Percentiles rank a stretch among this genome's conserved stretches.
Conservation (phyloP, 2,113 vertebrate genomes). For the Thunnus maccoyii region DNA sequence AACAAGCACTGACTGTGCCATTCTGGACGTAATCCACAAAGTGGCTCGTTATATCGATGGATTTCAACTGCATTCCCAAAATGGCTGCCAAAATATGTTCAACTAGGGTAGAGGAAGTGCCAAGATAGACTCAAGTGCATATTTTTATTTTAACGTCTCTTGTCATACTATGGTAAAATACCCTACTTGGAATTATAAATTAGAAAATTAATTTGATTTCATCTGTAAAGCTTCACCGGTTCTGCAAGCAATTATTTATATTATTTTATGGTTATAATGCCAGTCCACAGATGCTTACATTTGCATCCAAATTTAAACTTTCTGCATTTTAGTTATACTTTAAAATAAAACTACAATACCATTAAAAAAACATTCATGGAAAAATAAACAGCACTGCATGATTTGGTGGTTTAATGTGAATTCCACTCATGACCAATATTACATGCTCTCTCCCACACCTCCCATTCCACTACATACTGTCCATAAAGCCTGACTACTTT, state of each 20-base stretch:
- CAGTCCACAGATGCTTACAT: background rate
- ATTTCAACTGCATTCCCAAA: conserved; percentile 79
- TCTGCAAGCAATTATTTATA: background rate
- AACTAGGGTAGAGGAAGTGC: conserved; percentile 73
- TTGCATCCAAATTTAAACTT: conserved; percentile 32
- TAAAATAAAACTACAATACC: background rate
- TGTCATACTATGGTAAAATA: conserved; percentile 37
- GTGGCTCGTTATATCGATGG: conserved; percentile 76
- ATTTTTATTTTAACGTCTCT: conserved; percentile 36
- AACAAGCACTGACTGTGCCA: conserved; percentile 74
- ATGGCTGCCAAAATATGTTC: conserved; percentile 80
- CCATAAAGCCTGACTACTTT: conserved; percentile 25
- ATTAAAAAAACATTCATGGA: background rate
- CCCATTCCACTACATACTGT: conserved; percentile 7
- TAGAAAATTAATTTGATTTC: conserved; percentile 13
- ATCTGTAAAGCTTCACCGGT: conserved; percentile 1
- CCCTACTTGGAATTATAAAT: conserved; percentile 20
- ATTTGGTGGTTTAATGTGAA: conserved; percentile 9
- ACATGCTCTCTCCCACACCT: conserved; percentile 29
- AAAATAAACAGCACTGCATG: conserved; percentile 17
- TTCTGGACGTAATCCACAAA: conserved; percentile 77
- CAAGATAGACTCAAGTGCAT: conserved; percentile 67
- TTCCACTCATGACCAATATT: conserved; percentile 38
- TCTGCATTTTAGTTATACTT: conserved; percentile 15
- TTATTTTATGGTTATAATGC: background rate